Conservation (phyloP, 2,113 vertebrate genomes). For the Larimichthys polyactis region DNA sequence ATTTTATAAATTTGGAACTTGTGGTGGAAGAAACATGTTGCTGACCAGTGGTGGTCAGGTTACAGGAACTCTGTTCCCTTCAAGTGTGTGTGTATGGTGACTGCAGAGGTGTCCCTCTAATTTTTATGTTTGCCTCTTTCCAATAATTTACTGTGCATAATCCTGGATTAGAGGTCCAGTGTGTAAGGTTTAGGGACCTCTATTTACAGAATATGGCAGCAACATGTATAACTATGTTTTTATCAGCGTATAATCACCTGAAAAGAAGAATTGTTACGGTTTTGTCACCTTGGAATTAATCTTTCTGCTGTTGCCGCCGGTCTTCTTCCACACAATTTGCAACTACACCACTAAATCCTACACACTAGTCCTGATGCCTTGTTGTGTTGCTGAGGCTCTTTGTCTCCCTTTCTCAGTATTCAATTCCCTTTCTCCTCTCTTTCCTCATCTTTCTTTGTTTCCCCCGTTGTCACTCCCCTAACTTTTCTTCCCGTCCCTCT, state of each 20-base stretch:
- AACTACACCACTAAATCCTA: no score
- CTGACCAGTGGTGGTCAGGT: background rate
- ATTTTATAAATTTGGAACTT: background rate
- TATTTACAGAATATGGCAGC: no score
- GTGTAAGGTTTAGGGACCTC: no score
- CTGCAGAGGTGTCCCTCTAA: background rate
- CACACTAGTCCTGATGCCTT: background rate
- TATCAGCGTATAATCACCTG: no score
- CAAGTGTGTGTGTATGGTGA: background rate
- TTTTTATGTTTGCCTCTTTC: background rate
- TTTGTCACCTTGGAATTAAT: no score
- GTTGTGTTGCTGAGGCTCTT: background rate
- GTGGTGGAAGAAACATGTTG: background rate
- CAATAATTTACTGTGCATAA: background rate
- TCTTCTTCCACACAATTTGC: no score
- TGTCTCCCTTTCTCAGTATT: background rate
- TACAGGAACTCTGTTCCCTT: background rate
- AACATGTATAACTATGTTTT: no score
- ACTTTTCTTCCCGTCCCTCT: slow-evolving; percentile 20
- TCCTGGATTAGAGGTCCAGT: background rate
- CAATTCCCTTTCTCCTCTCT: background rate
- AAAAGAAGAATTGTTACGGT: no score
- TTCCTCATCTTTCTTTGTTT: background rate
- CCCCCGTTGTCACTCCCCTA: background rate
- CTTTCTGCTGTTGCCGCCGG: no score